A percentile compares a stretch with the other conserved stretches of the same genome.
Conservation (phyloP, 2,113 vertebrate species). For the Leiothrix lutea region DNA sequence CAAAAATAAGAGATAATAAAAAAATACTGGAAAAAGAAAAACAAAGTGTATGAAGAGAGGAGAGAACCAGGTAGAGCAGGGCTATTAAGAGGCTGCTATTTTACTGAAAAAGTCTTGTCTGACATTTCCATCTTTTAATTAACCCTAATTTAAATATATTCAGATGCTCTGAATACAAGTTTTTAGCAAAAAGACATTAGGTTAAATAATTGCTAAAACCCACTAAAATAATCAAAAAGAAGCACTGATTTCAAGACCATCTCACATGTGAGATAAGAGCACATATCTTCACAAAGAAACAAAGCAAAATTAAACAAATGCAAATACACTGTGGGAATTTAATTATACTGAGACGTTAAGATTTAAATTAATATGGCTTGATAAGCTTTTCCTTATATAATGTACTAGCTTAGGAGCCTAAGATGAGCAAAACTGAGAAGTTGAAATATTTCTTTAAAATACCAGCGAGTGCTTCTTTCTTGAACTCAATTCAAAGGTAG, state of each 20-base stretch:
- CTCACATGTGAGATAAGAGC: neutral
- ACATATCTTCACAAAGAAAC: neutral
- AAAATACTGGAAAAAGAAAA: neutral
- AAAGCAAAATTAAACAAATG: neutral
- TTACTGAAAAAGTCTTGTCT: neutral
- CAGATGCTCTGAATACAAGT: neutral
- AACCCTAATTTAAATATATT: neutral
- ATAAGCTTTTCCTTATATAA: neutral
- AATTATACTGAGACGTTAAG: neutral
- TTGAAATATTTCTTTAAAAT: conserved; percentile 68
- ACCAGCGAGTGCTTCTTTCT: conserved; percentile 99
- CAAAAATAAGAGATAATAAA: neutral
- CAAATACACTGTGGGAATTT: neutral
- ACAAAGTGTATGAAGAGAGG: neutral
- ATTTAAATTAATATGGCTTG: neutral
- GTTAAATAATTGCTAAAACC: neutral
- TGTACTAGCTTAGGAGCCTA: neutral
- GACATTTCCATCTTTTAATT: neutral
- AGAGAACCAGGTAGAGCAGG: neutral
- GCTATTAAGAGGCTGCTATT: neutral
- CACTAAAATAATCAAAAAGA: neutral
- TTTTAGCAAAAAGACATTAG: neutral
- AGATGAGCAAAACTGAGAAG: neutral
- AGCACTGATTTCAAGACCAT: neutral
- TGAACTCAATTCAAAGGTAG: conserved; percentile 97